phyloP scores from a whole-genome alignment of 2,113 vertebrate species.

The Paratilapia polleni region DNA sequence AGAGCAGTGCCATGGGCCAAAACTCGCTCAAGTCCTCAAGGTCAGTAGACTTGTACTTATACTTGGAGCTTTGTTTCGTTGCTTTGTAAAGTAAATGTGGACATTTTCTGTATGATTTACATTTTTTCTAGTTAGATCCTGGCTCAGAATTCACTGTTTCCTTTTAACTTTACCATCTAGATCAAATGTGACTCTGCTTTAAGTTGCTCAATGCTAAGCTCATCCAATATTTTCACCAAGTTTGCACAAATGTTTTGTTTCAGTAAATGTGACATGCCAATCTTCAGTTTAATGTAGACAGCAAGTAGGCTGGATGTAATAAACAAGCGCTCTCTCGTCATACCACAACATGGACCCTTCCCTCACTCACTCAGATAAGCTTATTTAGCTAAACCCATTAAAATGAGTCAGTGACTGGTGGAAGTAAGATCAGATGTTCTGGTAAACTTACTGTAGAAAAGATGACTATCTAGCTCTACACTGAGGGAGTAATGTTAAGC shows the following conservation, averaged over 20 bases:
- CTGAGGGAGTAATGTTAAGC: not conserved
- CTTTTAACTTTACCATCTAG: not conserved
- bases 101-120: not conserved
- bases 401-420: not conserved
- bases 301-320: not conserved
- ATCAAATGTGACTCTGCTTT: not conserved
- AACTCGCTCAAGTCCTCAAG: conserved; percentile 82
- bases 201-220: not conserved
- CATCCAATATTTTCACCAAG: not conserved
- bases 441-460: not conserved
- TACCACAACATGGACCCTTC: not conserved
- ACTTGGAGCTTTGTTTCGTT: not conserved
- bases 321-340: not conserved
- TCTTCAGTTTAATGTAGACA: not conserved
- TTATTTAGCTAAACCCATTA: not conserved
- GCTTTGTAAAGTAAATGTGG: not conserved
- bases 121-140: not conserved
- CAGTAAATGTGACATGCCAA: not conserved
- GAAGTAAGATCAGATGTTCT: not conserved
- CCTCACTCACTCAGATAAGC: too few relatives aligned
- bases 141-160: not conserved
- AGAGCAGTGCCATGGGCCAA: conserved; percentile 62
- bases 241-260: not conserved
- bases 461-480: not conserved
- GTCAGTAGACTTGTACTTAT: conserved; percentile 67